Conservation (phyloP, 2,888 invertebrate species). For the Agrotis segetum region DNA sequence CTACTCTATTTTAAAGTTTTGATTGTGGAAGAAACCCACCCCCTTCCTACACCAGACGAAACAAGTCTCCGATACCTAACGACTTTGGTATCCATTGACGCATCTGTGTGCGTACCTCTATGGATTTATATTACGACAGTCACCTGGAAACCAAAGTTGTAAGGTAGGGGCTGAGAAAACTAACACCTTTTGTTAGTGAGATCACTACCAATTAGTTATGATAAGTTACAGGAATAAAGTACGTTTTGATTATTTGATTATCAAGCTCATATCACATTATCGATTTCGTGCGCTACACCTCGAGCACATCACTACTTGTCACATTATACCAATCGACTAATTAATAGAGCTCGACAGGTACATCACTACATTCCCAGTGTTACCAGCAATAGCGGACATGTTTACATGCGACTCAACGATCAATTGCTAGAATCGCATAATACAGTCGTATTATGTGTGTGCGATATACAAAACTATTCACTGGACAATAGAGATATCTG, state of each 20-base stretch:
- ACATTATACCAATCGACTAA: conserved; percentile 35
- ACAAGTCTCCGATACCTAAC: too few relatives aligned
- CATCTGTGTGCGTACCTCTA: too few relatives aligned
- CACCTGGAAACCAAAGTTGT: too few relatives aligned
- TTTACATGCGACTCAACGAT: conserved; percentile 76
- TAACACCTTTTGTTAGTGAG: too few relatives aligned
- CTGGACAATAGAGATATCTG: conserved; percentile 88
- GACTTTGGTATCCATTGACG: too few relatives aligned
- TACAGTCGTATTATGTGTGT: conserved; percentile 72
- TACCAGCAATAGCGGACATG: conserved; percentile 62
- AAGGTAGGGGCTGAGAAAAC: too few relatives aligned
- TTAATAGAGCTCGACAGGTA: conserved; percentile 59
- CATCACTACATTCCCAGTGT: conserved; percentile 47
- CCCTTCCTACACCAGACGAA: not conserved
- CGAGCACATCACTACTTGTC: conserved; percentile 34
- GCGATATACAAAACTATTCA: conserved; percentile 80
- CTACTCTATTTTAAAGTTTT: not conserved
- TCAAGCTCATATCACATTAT: not conserved
- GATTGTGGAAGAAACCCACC: not conserved
- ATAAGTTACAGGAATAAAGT: not conserved
- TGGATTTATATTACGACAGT: too few relatives aligned
- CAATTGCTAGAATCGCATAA: conserved; percentile 82
- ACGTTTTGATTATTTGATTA: not conserved
- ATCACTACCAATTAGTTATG: too few relatives aligned
- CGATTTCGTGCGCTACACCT: not conserved